Evolutionary conservation across 2,888 invertebrate genomes (phyloP), one percentile per base, ranked within the genome.

Genomic region (Nomada lathburiana): DNA sequence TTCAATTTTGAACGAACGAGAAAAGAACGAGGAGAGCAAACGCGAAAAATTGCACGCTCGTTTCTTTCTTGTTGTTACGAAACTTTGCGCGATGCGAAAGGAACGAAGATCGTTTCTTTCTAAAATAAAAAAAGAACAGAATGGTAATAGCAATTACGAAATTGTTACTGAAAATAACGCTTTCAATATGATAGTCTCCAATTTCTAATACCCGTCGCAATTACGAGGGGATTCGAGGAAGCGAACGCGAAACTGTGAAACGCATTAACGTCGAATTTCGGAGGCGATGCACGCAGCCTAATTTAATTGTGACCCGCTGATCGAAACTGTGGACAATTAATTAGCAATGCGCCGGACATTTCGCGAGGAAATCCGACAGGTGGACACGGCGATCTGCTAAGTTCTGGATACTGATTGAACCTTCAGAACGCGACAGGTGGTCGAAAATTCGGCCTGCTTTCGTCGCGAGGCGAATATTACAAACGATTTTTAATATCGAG

Each of bases 281-380:
- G 20, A 75, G 63, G 57, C 50, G 72, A 47, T 53, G 70, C 70
- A 62, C 70, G 73, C 65, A 57, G 80, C 62, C 72, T 70, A 73
- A 82, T 76, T 76, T 73, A 73, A 84, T 84, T 76, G 57, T 52
- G 52, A 55, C 71, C n/a, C 36, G 52, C 63, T 47, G 77, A 84
- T 84, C 84, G 72, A 80, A 77, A 36, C 76, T 70, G 70, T 71
- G 84, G 77, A 74, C 77, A 84, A 84, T 84, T 84, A 84, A 84
- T 84, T 84, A 84, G 67, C 80, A 42, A 76, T 69, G 76, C 55
- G 65, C 47, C 70, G 60, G 80, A 80, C 80, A 63, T 80, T 76
- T 75, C 78, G 71, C 71, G 83, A 78, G 74, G 74, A 82, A 76
- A 83, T 83, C 77, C 78, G 83, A 82, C 83, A 82, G 73, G 83